Conservation (phyloP, 2,888 invertebrate genomes). For the Trisateles emortualis region DNA sequence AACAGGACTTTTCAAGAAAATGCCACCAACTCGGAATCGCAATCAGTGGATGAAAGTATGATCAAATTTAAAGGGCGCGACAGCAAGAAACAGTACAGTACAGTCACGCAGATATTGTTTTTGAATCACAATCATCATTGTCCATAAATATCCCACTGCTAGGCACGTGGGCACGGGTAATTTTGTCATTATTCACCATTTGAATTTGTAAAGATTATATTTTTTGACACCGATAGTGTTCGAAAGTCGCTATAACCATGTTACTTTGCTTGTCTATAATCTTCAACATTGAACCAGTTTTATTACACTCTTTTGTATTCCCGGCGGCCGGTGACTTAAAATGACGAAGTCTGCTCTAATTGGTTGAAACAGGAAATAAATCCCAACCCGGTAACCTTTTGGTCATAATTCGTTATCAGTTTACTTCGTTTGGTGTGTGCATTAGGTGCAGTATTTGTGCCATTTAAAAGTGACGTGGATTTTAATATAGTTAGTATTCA, state of each 20-base stretch:
- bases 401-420: not conserved
- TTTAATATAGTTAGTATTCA: not conserved
- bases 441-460: not conserved
- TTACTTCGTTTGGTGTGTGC: not conserved
- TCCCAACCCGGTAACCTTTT: not conserved
- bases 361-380: not conserved
- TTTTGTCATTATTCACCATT: not conserved
- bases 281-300: too few species aligned
- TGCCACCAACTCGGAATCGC: constrained; percentile 21
- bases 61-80: constrained; percentile 35
- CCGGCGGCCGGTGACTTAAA: not conserved
- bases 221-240: not conserved
- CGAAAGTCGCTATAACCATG: not conserved
- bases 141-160: too few species aligned
- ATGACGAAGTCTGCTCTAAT: not conserved
- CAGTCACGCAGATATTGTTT: constrained; percentile 40
- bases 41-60: constrained; percentile 30
- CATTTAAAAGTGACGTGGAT: constrained; percentile 1
- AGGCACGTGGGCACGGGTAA: too few species aligned
- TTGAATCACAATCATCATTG: too few species aligned
- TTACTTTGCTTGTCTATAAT: not conserved
- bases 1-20: constrained; percentile 23
- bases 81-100: constrained; percentile 46
- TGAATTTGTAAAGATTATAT: not conserved
- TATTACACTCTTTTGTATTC: not conserved